Evolutionary conservation across 2,113 vertebrate genomes (phyloP).

Genomic region (Nerophis lumbriciformis): DNA sequence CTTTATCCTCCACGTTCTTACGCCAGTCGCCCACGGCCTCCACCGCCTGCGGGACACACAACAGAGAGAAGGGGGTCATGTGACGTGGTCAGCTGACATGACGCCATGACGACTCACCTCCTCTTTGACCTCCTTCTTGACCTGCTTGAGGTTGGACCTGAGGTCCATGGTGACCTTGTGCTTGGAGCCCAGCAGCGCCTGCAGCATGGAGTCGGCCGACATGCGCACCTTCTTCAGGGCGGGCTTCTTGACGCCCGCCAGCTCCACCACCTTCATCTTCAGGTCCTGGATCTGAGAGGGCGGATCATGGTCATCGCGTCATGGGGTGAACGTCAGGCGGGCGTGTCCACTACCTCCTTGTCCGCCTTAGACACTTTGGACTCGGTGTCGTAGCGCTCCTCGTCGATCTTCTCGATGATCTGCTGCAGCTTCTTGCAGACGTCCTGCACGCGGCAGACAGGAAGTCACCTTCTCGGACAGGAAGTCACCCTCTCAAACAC

Average conservation of each 20-base stretch:
- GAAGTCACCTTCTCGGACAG: not conserved
- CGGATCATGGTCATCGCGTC: no score
- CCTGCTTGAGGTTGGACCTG: slow-evolving; percentile 92
- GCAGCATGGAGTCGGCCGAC: slow-evolving; percentile 85
- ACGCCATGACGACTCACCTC: slow-evolving; percentile 63
- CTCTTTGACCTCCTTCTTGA: slow-evolving; percentile 96
- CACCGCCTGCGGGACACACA: slow-evolving; percentile 14
- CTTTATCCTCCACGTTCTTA: slow-evolving; percentile 63
- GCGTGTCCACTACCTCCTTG: slow-evolving; percentile 77
- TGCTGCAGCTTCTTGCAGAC: slow-evolving; percentile 81
- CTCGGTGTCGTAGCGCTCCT: slow-evolving; percentile 86
- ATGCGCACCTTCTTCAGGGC: slow-evolving; percentile 79
- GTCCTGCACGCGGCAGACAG: slow-evolving; percentile 67
- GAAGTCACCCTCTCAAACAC: not conserved
- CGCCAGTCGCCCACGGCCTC: slow-evolving; percentile 57
- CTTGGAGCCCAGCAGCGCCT: slow-evolving; percentile 67
- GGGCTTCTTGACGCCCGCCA: slow-evolving; percentile 90
- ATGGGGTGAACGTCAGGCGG: no score
- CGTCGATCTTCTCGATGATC: slow-evolving; percentile 82
- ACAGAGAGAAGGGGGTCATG: not conserved
- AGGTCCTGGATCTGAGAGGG: slow-evolving; percentile 81
- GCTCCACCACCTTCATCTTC: slow-evolving; percentile 86
- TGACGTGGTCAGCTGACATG: not conserved
- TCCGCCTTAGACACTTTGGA: slow-evolving; percentile 78
- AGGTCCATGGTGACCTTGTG: slow-evolving; percentile 85